Evolutionary conservation across 2,113 vertebrate genomes (phyloP).

Genomic region (Pseudolaguvia tuberculata): DNA sequence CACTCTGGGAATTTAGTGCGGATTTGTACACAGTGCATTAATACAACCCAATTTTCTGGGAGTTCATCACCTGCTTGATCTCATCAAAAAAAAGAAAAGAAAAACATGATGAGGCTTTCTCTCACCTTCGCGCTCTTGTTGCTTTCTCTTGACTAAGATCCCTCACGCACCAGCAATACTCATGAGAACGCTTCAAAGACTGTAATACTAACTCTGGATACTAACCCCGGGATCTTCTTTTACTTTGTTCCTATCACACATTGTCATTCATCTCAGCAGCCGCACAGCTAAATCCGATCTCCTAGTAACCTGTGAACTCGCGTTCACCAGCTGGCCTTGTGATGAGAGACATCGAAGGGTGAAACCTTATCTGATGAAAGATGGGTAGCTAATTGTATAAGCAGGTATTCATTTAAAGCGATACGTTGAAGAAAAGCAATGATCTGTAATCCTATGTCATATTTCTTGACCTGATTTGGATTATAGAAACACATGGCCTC

Average conservation of each 20-base stretch:
- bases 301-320: background rate
- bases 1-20: background rate
- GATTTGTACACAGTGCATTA: conserved; percentile 14
- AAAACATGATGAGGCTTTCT: background rate
- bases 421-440: background rate
- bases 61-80: conserved; percentile 18
- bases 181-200: conserved; percentile 33
- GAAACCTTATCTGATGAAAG: background rate
- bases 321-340: background rate
- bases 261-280: conserved; percentile 4
- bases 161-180: conserved; percentile 19
- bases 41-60: conserved; percentile 8
- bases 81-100: background rate
- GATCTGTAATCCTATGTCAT: background rate
- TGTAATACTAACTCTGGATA: conserved; percentile 24
- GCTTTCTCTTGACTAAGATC: conserved; percentile 17
- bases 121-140: conserved; percentile 11
- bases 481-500: background rate
- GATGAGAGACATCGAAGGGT: background rate
- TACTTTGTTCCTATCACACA: conserved; percentile 24
- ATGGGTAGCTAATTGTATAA: background rate
- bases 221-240: conserved; percentile 24
- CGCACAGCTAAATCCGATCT: background rate
- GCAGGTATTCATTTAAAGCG: background rate
- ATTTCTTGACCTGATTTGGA: background rate